Conservation (phyloP, 2,888 invertebrate species). For the Anaspis maculata region DNA sequence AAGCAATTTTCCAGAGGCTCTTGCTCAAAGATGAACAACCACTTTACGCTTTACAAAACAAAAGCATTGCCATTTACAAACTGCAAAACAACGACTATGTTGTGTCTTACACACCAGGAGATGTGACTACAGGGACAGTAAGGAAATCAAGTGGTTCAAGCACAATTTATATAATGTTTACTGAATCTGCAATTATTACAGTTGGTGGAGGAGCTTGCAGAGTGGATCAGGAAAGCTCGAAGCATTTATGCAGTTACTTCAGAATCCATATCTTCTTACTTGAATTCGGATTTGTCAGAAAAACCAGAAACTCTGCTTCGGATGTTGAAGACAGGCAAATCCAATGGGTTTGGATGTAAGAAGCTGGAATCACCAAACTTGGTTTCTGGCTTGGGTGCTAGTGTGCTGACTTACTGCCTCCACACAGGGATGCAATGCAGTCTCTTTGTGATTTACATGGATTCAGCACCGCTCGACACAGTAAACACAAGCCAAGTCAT, state of each 20-base stretch:
- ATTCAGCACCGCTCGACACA: constrained; percentile 34
- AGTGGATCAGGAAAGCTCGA: constrained; percentile 29
- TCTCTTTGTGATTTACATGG: constrained; percentile 33
- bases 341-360: constrained; percentile 17
- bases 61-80: constrained; percentile 18
- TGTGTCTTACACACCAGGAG: constrained; percentile 17
- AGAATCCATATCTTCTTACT: constrained; percentile 26
- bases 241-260: constrained; percentile 31
- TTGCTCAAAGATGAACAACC: constrained; percentile 12
- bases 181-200: constrained; percentile 21
- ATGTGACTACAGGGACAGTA: constrained; percentile 27
- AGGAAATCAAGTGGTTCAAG: too few species aligned
- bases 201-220: constrained; percentile 29
- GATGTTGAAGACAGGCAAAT: constrained; percentile 20
- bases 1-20: constrained; percentile 16
- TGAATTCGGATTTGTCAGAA: constrained; percentile 21
- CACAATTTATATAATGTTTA: constrained; percentile 3
- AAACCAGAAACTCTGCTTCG: constrained; percentile 26
- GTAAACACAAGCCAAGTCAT: constrained; percentile 30
- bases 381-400: constrained; percentile 34
- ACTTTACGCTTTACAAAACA: constrained; percentile 1
- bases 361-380: constrained; percentile 36
- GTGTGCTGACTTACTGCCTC: constrained; percentile 32
- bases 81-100: constrained; percentile 18
- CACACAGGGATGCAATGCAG: constrained; percentile 25